A percentile compares a stretch with the other conserved stretches of the same genome.
Evolutionary conservation across 2,113 vertebrate species (phyloP).

Genomic region (Xiphias gladius): DNA sequence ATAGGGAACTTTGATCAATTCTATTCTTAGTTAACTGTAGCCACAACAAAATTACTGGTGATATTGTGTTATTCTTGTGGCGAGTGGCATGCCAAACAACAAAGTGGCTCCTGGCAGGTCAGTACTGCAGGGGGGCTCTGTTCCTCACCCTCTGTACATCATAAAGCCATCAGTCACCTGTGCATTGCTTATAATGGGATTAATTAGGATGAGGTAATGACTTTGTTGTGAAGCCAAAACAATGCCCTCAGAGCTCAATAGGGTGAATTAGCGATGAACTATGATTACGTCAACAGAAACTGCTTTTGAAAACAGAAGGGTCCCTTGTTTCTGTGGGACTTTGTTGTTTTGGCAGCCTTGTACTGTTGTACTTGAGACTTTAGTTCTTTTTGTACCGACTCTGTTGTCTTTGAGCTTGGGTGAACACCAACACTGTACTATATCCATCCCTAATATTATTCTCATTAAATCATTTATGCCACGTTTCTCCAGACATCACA

Average conservation of each 20-base stretch:
- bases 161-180: constrained; percentile 48
- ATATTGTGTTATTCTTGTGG: constrained; percentile 22
- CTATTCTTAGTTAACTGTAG: background rate
- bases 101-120: constrained; percentile 11
- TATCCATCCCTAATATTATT: constrained; percentile 31
- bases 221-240: constrained; percentile 61
- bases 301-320: constrained; percentile 32
- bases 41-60: background rate
- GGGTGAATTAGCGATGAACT: constrained; percentile 61
- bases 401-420: constrained; percentile 4
- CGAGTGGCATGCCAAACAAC: background rate
- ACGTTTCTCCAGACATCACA: constrained; percentile 34
- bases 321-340: constrained; percentile 11
- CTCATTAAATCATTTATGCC: constrained; percentile 57
- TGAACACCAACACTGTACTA: background rate
- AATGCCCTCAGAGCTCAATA: constrained; percentile 44
- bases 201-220: constrained; percentile 70
- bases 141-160: constrained; percentile 22
- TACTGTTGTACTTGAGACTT: background rate
- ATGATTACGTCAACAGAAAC: constrained; percentile 32
- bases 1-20: background rate
- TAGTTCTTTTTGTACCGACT: background rate
- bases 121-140: background rate
- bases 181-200: constrained; percentile 50
- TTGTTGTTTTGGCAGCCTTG: background rate